Base-by-base conservation (phyloP, 2,797 vertebrate genomes). In the Girardinus metallicus region DNA sequence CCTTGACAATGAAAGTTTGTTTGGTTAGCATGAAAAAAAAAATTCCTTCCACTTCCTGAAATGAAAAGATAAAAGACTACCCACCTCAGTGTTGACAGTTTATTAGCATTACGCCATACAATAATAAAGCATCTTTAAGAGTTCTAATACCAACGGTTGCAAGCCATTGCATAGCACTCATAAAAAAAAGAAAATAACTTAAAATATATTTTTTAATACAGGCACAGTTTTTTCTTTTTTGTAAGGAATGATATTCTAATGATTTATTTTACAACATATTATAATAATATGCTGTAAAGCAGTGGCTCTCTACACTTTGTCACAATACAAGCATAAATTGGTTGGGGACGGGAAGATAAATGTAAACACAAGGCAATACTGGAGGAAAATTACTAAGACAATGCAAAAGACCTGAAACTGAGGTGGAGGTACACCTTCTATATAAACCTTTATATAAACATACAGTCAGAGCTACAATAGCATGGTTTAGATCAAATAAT, bases 41-140 rank as follows among this genome's bases (percentile, higher is more conserved):
- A 64, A 73, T 60, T 51, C 0, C 26, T 80, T 43, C 0, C 36
- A 79, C 73, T 84, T 89, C 76, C 72, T 88, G 46, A 71, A 83
- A 66, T 51, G 31, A 82, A 79, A 73, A 41, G 57, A 41, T 15
- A 73, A 34, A 5, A 34, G 31, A 60, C 23, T 46, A 55, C 47
- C 78, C 47, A 62, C 0, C 1, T 76, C 0, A 49, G 74, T 34
- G 26, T 80, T 51, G 60, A 60, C 39, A 76, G 55, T 79, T 72
- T 1, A 31, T 64, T 43, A 29, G n/a, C 76, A 82, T 57, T 47
- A 73, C 12, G 16, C 46, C 5, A 51, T 4, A 51, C 70, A 21
- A 76, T 66, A 53, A 55, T 11, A 36, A 15, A 41, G 21, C n/a
- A 16, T 7, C 3, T 41, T 11, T 66, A 77, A 47, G 31, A 66